Evolutionary conservation across 2,888 invertebrate genomes (phyloP).

Genomic region (Watsonalla binaria): DNA sequence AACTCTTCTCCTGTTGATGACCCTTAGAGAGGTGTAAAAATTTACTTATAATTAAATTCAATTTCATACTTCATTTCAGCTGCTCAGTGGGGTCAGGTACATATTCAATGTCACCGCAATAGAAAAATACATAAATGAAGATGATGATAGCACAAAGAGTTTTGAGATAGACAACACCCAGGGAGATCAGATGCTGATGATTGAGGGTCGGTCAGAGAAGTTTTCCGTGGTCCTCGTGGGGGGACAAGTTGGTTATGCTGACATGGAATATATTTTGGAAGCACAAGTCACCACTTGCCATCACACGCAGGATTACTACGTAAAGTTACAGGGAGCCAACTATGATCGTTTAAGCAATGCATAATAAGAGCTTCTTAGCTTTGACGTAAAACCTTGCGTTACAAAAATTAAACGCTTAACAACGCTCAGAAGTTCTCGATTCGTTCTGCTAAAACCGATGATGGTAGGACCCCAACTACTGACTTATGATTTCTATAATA

Average conservation of each 20-base stretch:
- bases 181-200: slow-evolving; percentile 36
- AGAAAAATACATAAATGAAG: slow-evolving; percentile 7
- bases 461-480: no score
- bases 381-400: no score
- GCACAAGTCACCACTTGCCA: slow-evolving; percentile 50
- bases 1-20: no score
- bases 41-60: no score
- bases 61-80: slow-evolving; percentile 22
- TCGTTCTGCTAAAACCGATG: no score
- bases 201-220: slow-evolving; percentile 42
- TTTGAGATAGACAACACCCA: slow-evolving; percentile 48
- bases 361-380: no score
- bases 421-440: no score
- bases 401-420: no score
- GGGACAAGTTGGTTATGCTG: slow-evolving; percentile 34
- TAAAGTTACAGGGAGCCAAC: slow-evolving; percentile 21
- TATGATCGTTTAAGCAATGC: neutral
- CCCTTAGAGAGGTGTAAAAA: no score
- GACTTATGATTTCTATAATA: no score
- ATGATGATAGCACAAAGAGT: slow-evolving; percentile 18
- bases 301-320: slow-evolving; percentile 52
- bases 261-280: slow-evolving; percentile 38
- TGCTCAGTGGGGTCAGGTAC: slow-evolving; percentile 47
- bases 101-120: slow-evolving; percentile 42
- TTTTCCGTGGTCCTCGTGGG: slow-evolving; percentile 49